Evolutionary conservation across 2,113 vertebrate species (phyloP).

Genomic region (Campylomormyrus tamandua): DNA sequence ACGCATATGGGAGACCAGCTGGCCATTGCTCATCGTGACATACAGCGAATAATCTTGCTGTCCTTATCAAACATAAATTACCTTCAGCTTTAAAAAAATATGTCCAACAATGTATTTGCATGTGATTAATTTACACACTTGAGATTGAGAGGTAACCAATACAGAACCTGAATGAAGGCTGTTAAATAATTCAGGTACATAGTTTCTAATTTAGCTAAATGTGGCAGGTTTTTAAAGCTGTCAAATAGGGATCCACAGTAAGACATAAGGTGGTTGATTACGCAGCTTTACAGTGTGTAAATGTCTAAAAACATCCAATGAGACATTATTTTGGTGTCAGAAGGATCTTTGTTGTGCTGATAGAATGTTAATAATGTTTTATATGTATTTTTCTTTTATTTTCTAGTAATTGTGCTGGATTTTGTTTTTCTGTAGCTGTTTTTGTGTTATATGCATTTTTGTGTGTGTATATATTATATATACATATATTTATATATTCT

Average conservation of each 20-base stretch:
- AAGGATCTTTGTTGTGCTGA: not conserved
- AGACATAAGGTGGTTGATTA: not conserved
- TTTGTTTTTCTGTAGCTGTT: not conserved
- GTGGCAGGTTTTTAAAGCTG: not conserved
- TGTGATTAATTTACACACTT: not conserved
- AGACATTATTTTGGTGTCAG: not conserved
- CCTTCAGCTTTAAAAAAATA: not conserved
- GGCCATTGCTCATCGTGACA: conserved; percentile 32
- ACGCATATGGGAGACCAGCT: conserved; percentile 45
- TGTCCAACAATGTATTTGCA: conserved; percentile 6
- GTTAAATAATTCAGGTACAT: not conserved
- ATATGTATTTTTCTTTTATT: not conserved
- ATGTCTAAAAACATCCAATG: conserved; percentile 20
- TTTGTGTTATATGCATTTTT: not conserved
- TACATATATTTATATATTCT: not conserved
- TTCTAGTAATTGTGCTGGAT: not conserved
- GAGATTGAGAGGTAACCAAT: not conserved
- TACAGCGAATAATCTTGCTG: conserved; percentile 21
- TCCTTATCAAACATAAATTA: conserved; percentile 3
- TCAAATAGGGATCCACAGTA: not conserved
- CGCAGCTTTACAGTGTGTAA: not conserved
- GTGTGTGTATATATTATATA: not conserved
- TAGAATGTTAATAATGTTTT: not conserved
- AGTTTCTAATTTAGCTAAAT: not conserved
- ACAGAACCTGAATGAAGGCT: not conserved